A percentile compares a stretch with the other conserved stretches of the same genome.
These are phyloP conservation scores for Tinea trinotella DNA, from an alignment of 2,888 invertebrate species.

Conservation along the genomic window DNA sequence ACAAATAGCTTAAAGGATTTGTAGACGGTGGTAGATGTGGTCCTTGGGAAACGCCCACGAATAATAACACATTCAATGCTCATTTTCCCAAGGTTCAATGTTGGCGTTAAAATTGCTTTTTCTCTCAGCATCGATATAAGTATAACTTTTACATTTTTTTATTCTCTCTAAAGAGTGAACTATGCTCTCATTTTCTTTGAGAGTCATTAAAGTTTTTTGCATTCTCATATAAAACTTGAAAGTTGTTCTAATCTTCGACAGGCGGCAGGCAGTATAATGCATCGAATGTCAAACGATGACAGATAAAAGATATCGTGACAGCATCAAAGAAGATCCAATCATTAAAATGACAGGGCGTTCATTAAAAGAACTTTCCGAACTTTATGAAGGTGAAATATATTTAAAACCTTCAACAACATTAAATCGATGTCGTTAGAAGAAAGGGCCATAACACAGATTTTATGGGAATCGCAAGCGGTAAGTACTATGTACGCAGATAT, in stretches of 20 bases:
- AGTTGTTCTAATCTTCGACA: background rate
- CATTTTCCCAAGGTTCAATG: background rate
- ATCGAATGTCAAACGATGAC: background rate
- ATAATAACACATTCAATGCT: background rate
- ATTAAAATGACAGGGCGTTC: background rate
- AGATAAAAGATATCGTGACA: background rate
- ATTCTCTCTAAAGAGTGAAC: background rate
- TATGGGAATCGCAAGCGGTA: background rate
- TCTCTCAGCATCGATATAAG: background rate
- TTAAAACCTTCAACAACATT: slow-evolving; percentile 9
- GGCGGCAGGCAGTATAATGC: background rate
- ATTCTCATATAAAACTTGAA: background rate
- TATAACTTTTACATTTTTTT: background rate
- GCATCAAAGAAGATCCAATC: background rate
- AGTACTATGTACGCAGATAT: slow-evolving; percentile 7
- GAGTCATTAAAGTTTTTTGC: too few species aligned
- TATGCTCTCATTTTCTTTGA: background rate
- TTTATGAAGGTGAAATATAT: slow-evolving; percentile 1
- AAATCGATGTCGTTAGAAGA: slow-evolving; percentile 16
- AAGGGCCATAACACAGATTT: slow-evolving; percentile 14
- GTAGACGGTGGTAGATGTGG: background rate
- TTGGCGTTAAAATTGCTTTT: too few species aligned
- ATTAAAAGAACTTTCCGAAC: background rate
- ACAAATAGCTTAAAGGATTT: background rate
- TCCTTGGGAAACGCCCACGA: background rate